Percentiles rank a stretch among this genome's conserved stretches.
phyloP scores from a whole-genome alignment of 2,888 invertebrate genomes.

The Heptascelio sp. region DNA sequence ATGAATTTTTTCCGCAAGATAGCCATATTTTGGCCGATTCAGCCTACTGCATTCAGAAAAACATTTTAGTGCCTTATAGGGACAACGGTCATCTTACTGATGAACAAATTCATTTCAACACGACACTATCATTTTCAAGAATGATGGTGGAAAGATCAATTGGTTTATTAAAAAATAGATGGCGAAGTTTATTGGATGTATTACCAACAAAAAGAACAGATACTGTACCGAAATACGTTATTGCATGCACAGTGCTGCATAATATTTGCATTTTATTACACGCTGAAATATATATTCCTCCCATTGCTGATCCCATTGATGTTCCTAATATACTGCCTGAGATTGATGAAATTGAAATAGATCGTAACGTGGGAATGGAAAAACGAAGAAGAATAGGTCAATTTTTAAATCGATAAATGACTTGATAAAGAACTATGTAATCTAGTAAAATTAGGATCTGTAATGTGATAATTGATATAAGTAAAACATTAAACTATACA shows the following conservation, averaged over 20 bases:
- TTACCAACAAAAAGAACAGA: not conserved
- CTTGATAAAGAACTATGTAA: too few relatives aligned
- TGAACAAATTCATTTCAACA: conserved; percentile 56
- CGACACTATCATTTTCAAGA: conserved; percentile 26
- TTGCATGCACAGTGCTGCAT: not conserved
- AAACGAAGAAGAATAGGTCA: not conserved
- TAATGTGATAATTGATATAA: too few relatives aligned
- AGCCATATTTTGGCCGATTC: conserved; percentile 52
- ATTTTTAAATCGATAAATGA: not conserved
- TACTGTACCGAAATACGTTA: not conserved
- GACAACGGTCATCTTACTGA: conserved; percentile 22
- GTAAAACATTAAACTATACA: too few relatives aligned
- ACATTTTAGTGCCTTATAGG: conserved; percentile 53
- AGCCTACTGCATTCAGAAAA: conserved; percentile 52
- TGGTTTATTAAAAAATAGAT: not conserved
- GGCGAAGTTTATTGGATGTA: not conserved
- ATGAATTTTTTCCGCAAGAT: conserved; percentile 39
- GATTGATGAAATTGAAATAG: not conserved
- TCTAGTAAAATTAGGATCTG: too few relatives aligned
- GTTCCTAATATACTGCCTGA: not conserved
- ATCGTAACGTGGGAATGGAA: not conserved
- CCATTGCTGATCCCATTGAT: not conserved
- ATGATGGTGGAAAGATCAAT: conserved; percentile 47
- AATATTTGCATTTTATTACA: not conserved
- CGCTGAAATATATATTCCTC: too few relatives aligned